Base-by-base conservation (phyloP, 2,797 vertebrate species). In the Eospalax fontanierii region DNA sequence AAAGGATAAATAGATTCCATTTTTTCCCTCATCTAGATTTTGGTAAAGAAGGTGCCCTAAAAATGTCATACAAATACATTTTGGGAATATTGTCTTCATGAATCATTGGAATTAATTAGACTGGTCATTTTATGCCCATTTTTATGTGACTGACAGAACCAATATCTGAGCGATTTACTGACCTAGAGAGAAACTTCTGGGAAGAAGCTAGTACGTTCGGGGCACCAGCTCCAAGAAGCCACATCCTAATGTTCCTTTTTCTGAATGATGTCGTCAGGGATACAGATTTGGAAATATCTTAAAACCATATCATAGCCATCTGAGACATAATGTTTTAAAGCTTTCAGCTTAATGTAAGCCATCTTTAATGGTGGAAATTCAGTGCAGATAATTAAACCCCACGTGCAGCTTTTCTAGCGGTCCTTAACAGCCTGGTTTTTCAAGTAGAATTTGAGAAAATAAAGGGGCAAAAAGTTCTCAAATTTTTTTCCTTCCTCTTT, bases 11-110 rank as follows among this genome's bases (percentile, higher is more conserved):
- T 73, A 91, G 80, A 95, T 96, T 96, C 94, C 91, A 65, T 78
- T 90, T 89, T n/a, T 81, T 90, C 68, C 83, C 79, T 94, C 66
- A 80, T 97, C 97, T 97, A 97, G 96, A 96, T 95, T 46, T 80
- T 76, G 93, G 89, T 76, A 94, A 95, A 92, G 28, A 79, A 61
- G 70, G 75, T 90, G 59, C 61, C 54, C 90, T 83, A n/a, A 91
- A 97, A 94, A 94, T 94, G 79, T 70, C 93, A 96, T 43, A 81
- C 84, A 90, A 92, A 85, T 96, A 59, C 87, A 85, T 95, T 91
- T 92, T 57, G 71, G 85, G 81, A 96, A 92, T 83, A 46, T 71
- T 93, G 65, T 80, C 61, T 90, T 59, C 63, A 65, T 96, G 95
- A 97, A 74, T 96, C 94, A 92, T 84, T 57, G 90, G 94, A 18